Evolutionary conservation across 2,888 invertebrate species (phyloP).

Genomic region (Tenthredo amoena): DNA sequence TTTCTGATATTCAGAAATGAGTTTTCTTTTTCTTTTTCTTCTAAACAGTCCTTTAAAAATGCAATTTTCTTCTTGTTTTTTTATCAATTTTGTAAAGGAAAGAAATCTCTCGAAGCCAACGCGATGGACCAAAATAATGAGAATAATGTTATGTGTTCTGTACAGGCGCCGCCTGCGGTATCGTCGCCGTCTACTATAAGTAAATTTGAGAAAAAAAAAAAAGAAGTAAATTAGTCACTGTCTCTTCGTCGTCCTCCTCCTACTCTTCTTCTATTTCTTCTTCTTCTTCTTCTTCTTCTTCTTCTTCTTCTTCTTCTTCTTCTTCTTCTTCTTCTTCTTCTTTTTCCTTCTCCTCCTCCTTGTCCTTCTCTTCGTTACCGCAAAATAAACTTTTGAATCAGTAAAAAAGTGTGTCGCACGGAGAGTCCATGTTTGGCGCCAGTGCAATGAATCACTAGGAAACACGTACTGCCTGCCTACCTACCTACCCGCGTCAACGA

Average conservation of each 20-base stretch:
- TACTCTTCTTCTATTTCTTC: not conserved
- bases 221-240: conserved; percentile 25
- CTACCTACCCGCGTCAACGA: not conserved
- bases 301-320: not conserved
- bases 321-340: not conserved
- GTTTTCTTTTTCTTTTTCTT: not conserved
- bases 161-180: not conserved
- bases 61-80: not conserved
- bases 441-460: conserved; percentile 39
- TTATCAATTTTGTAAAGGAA: conserved; percentile 23
- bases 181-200: conserved; percentile 15
- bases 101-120: not conserved
- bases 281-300: not conserved
- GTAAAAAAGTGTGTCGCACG: conserved; percentile 20
- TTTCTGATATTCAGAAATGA: not conserved
- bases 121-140: not conserved
- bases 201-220: not conserved
- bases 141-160: not conserved
- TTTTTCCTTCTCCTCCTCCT: not conserved
- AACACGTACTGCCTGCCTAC: not conserved
- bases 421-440: conserved; percentile 10
- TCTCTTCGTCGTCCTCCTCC: not conserved
- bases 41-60: not conserved
- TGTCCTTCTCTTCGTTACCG: not conserved
- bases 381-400: conserved; percentile 36